Evolutionary conservation across 2,113 vertebrate genomes (phyloP), one percentile per base, ranked within the genome.

Genomic region (Trichechus manatus): DNA sequence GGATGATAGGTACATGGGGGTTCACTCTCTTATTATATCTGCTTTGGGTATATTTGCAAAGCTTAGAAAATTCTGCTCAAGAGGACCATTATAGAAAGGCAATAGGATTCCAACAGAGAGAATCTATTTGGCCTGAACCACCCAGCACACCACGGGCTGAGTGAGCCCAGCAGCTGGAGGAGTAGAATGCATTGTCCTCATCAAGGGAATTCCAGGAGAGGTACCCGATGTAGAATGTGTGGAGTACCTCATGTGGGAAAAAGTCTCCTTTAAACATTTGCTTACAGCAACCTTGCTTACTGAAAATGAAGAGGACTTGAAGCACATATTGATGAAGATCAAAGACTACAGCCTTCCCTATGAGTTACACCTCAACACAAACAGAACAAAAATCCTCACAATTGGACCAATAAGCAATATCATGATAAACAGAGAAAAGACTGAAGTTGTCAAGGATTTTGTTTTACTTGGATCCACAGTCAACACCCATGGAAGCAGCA

Each of bases 31-130:
- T 11, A 1, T 42, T 53, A n/a, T 77, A 13, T 85, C 44, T 39
- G 6, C n/a, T 70, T 75, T 53, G 20, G 29, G 29, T 86, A 61
- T 44, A 39, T 47, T 72, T 82, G n/a, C 39, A 88, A 80, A 56
- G 29, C 47, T 91, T 36, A 75, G 72, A 87, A 81, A 92, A 79
- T 86, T 86, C 29, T 93, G 5, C 29, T 93, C 44, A 64, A 78
- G 74, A 75, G 17, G 29, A 8, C 17, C 8, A 44, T 47, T 84
- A 15, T 61, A 19, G 29, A 86, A 83, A 87, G 50, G 33, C 59
- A 90, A 53, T 70, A 50, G 14, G 2, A 59, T 95, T 96, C 63
- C n/a, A 36, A 11, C 15, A 53, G 36, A 87, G 33, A 87, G 42
- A 42, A 29, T 92, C 23, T 75, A 29, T 47, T 47, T 47, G 36